A percentile compares a stretch with the other conserved stretches of the same genome.
Conservation (phyloP, 1,140 invertebrate species). For the Rhopalosiphum padi region DNA sequence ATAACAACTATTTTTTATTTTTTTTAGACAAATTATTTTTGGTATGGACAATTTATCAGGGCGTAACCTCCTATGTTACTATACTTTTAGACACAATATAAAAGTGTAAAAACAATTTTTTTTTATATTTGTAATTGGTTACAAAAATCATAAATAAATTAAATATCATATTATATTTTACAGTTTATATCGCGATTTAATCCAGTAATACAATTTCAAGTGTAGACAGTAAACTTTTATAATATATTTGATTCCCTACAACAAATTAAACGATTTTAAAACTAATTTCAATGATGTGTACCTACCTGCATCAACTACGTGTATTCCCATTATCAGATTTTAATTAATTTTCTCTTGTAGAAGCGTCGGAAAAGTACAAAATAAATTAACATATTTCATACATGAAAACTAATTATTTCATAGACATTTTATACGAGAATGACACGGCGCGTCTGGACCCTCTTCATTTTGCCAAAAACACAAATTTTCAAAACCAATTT, state of each 20-base stretch:
- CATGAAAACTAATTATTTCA: not conserved
- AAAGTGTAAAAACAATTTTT: no score
- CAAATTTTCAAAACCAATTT: not conserved
- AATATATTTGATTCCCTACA: not conserved
- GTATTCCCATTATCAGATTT: not conserved
- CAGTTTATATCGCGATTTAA: not conserved
- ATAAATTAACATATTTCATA: not conserved
- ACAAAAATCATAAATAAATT: no score
- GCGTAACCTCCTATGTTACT: no score
- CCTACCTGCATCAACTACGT: not conserved
- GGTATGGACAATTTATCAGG: no score
- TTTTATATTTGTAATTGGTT: no score
- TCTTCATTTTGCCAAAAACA: not conserved
- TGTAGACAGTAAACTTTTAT: not conserved
- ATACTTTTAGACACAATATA: no score
- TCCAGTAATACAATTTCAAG: not conserved
- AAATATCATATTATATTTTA: not conserved
- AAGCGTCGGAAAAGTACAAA: not conserved
- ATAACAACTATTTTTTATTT: no score
- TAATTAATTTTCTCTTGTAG: not conserved
- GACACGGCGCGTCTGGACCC: not conserved
- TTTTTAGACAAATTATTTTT: no score
- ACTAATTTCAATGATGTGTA: not conserved
- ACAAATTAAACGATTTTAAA: not conserved
- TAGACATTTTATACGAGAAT: conserved; percentile 2